A percentile compares a stretch with the other conserved stretches of the same genome.
phyloP scores from a whole-genome alignment of 2,888 invertebrate species.

The Drosophila suboccidentalis region DNA sequence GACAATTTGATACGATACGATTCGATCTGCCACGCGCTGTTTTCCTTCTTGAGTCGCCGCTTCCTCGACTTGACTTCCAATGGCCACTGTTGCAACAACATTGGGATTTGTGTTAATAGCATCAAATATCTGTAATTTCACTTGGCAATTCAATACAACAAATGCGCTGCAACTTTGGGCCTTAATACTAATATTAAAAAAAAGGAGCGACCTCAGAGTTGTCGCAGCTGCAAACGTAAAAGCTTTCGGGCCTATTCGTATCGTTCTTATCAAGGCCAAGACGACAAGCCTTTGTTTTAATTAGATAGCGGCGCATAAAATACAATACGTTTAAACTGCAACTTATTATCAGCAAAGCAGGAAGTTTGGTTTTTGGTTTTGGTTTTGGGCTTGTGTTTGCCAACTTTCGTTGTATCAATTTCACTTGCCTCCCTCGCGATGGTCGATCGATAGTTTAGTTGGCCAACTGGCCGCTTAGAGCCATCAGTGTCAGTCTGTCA shows the following conservation, averaged over 20 bases:
- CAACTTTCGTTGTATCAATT: conserved; percentile 76
- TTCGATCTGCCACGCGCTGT: conserved; percentile 66
- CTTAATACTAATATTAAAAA: neutral
- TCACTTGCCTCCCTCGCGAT: conserved; percentile 52
- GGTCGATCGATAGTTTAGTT: conserved; percentile 3
- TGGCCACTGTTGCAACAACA: conserved; percentile 46
- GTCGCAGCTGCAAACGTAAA: conserved; percentile 42
- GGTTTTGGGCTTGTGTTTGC: conserved; percentile 35
- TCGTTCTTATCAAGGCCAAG: conserved; percentile 72
- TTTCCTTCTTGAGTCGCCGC: conserved; percentile 17
- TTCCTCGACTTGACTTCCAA: conserved; percentile 44
- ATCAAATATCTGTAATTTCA: conserved; percentile 84
- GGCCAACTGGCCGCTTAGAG: conserved; percentile 9
- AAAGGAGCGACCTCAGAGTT: conserved; percentile 53
- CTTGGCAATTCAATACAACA: conserved; percentile 73
- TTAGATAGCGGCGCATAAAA: conserved; percentile 74
- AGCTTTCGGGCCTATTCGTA: conserved; percentile 40
- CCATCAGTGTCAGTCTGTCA: conserved; percentile 67
- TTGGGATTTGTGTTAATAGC: conserved; percentile 82
- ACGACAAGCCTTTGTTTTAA: conserved; percentile 74
- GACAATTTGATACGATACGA: conserved; percentile 38
- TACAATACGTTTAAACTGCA: conserved; percentile 62
- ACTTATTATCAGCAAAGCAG: conserved; percentile 58
- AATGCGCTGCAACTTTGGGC: conserved; percentile 45
- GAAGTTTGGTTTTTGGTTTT: conserved; percentile 51